phyloP scores from a whole-genome alignment of 2,797 vertebrate species.

The Balearica regulorum region DNA sequence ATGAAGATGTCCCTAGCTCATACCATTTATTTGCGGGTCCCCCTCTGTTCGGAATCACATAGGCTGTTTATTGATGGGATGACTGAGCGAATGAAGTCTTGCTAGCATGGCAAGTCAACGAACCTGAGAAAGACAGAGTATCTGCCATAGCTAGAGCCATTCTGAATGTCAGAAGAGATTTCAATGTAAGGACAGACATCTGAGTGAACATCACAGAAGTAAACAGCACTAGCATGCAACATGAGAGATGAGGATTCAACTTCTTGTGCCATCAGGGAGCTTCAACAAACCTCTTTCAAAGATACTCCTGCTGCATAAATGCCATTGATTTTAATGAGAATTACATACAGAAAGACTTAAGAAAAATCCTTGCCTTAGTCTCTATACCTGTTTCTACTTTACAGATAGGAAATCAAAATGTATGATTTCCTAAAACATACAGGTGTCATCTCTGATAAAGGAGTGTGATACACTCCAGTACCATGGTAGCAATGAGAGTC shows the following conservation, averaged over 20 bases:
- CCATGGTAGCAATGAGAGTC: fast-evolving
- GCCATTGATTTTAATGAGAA: neutral
- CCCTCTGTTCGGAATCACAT: neutral
- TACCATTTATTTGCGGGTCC: neutral
- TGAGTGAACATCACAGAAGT: neutral
- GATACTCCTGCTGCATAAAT: neutral
- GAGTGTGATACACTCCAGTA: neutral
- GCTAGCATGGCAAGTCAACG: neutral
- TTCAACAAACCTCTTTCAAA: neutral
- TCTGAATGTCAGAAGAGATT: neutral
- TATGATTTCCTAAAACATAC: neutral
- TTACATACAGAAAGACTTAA: neutral
- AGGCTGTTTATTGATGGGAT: neutral
- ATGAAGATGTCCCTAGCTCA: neutral
- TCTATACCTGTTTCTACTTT: neutral
- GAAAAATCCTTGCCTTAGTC: neutral
- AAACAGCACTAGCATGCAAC: neutral
- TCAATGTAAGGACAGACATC: neutral
- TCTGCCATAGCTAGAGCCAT: neutral
- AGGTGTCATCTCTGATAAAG: neutral
- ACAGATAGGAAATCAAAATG: neutral
- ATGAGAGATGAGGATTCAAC: neutral
- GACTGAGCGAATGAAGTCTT: neutral
- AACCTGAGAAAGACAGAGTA: neutral
- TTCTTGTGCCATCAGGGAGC: neutral